Base-by-base conservation (phyloP, 1,140 invertebrate species). In the Drosophila mauritiana region DNA sequence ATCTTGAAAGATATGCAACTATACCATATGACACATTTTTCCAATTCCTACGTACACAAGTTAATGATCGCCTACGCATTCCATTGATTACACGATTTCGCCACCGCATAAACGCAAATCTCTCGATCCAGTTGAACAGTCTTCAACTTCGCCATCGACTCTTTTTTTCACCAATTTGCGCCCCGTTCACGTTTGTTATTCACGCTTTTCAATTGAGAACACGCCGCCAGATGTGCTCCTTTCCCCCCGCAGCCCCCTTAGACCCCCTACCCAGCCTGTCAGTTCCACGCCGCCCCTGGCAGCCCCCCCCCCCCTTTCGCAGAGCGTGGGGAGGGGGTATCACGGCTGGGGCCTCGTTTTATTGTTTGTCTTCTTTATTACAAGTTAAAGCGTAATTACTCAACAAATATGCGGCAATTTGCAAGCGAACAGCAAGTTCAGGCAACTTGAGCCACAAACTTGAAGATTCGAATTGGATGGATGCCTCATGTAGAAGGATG, bases 361-460 rank as follows among this genome's bases (percentile, higher is more conserved):
- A 89, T 88, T 88, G 84, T 88, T 88, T 88, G 84, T 80, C 84
- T 88, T 88, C 84, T 88, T 88, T 88, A 88, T 88, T 88, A 88
- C 84, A 88, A 88, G 84, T 84, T 88, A 84, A 88, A 89, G 84
- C 84, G 84, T 88, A 88, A 88, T 88, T 88, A 88, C 84, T 88
- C 84, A 88, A 88, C 84, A 88, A 88, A 88, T 88, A 89, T 88
- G 84, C 84, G 67, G 84, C 84, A 88, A 88, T 88, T 88, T 88
- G 83, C 67, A 85, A 70, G 82, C 82, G 63, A 70, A 49, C 69
- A 65, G 64, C 45, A 31, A 69, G 62, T 55, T 58, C 15, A 31
- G 56, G 20, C 39, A 13, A 39, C 12, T 39, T 12, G 12, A 17
- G 48, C 49, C 31, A 17, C 27, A 36, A 68, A 49, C 63, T 43